These are phyloP conservation scores for Lonchura striata DNA, from an alignment of 2,113 vertebrate genomes.

Conservation along the genomic window DNA sequence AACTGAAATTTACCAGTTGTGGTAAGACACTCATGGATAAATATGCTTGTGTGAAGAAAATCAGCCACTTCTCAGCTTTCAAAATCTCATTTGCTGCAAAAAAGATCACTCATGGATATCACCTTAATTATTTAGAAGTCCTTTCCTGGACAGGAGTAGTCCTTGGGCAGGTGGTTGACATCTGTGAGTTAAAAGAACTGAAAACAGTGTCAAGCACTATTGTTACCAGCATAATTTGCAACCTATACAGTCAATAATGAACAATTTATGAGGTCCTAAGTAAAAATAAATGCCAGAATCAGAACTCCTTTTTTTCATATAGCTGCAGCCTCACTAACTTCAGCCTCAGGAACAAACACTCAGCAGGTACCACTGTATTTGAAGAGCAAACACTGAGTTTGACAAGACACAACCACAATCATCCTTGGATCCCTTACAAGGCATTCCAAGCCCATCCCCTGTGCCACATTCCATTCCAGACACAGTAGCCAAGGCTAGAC, in stretches of 20 bases:
- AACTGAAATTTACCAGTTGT: background rate
- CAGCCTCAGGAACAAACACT: background rate
- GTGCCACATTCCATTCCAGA: background rate
- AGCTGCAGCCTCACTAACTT: background rate
- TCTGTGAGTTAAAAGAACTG: background rate
- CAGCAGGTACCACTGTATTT: background rate
- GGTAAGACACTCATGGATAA: background rate
- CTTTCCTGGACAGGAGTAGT: background rate
- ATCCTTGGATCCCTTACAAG: background rate
- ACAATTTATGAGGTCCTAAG: background rate
- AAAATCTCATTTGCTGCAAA: background rate
- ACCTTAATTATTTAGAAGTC: background rate
- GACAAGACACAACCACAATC: background rate
- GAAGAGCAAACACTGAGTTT: background rate
- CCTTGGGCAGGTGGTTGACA: background rate
- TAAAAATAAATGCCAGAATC: background rate
- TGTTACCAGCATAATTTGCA: background rate
- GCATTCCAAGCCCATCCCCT: background rate
- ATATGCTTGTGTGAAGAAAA: background rate
- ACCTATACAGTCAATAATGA: background rate
- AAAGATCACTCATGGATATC: background rate
- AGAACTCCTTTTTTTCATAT: background rate
- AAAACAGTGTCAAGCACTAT: background rate
- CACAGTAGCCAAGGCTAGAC: background rate
- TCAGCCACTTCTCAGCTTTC: background rate